Evolutionary conservation across 1,140 invertebrate genomes (phyloP), one percentile per base, ranked within the genome.

Genomic region (Drosophila cardini): DNA sequence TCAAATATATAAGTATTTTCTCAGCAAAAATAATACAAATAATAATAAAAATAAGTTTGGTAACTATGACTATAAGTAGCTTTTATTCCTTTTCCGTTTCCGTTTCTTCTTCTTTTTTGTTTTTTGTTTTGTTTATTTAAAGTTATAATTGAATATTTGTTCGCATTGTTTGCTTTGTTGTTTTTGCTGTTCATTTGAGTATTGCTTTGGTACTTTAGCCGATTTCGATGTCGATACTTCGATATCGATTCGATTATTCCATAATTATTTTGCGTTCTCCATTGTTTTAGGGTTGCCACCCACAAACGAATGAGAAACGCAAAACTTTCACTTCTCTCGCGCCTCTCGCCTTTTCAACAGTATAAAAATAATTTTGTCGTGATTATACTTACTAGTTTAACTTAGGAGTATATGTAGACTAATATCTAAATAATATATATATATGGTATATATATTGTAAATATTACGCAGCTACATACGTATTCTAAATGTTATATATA

Each of bases 151-250:
- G 67, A 83, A 76, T 75, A 87, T 89, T 89, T 76, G 77, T 76
- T 81, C 71, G 60, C 36, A 83, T 83, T 82, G 56, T 81, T 82
- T 62, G 50, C 53, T 61, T 72, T 68, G 42, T 46, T 74, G 26
- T 40, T 52, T 26, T 80, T 65, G 53, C 68, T 64, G 38, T 71
- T 85, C 55, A 60, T 86, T 87, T 90, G 87, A 90, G 90, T 91
- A 91, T 91, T 91, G 90, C 90, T 91, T 91, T 91, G 90, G 90
- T 91, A 91, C 90, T 91, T 91, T 91, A 91, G 90, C 90, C 90
- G 90, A 91, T 90, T 85, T 87, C 60, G 60, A 71, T 45, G 21
- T 36, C 78, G 76, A 76, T 84, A 48, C 36, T 76, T 69, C 61
- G 48, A 63, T 63, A 63, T 53, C 61, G 48, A 69, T 74, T 79